Evolutionary conservation across 2,113 vertebrate species (phyloP).

Genomic region (Dromas ardeola): DNA sequence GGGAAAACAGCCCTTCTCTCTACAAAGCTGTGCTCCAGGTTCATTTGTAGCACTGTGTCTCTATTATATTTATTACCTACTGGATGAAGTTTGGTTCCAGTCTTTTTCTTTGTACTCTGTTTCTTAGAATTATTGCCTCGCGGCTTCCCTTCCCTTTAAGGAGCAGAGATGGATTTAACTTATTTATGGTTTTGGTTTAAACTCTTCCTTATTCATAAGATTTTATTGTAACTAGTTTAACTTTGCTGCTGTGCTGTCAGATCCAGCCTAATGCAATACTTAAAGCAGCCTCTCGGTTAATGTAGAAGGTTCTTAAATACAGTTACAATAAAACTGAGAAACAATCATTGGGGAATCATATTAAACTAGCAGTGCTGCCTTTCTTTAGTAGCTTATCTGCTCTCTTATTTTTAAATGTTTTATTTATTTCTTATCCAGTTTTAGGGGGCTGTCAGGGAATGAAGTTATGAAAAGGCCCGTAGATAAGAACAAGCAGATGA

Average conservation of each 20-base stretch:
- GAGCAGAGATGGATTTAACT: background rate
- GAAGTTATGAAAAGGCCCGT: slow-evolving; percentile 7
- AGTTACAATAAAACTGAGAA: background rate
- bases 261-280: background rate
- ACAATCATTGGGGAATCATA: background rate
- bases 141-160: background rate
- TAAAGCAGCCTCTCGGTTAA: background rate
- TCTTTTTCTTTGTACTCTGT: background rate
- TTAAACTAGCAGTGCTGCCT: background rate
- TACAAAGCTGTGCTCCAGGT: background rate
- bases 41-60: background rate
- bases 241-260: background rate
- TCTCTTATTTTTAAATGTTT: slow-evolving; percentile 43
- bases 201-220: background rate
- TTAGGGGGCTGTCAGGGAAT: slow-evolving; percentile 17
- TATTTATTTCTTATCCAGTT: slow-evolving; percentile 47
- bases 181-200: slow-evolving; percentile 24
- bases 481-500: slow-evolving; percentile 28
- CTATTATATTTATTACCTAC: slow-evolving; percentile 1
- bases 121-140: background rate
- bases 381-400: slow-evolving; percentile 11
- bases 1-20: slow-evolving; percentile 12
- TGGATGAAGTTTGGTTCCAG: background rate
- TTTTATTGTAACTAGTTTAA: slow-evolving; percentile 30
- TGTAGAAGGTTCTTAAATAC: background rate